Base-by-base conservation (phyloP, 1,140 invertebrate species). In the Reticulitermes speratus region DNA sequence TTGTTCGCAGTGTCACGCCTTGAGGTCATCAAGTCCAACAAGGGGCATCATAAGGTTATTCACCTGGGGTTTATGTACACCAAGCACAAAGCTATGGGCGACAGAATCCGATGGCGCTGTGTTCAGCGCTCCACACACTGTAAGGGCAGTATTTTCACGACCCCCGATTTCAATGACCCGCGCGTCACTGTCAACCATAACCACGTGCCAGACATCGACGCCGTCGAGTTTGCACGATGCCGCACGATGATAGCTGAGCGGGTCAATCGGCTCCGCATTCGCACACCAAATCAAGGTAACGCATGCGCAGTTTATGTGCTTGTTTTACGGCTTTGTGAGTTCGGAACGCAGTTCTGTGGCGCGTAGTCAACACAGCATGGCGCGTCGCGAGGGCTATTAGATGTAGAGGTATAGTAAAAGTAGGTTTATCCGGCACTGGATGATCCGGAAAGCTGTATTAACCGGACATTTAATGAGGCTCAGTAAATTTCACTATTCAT, bases 51-150 rank as follows among this genome's bases (percentile, higher is more conserved):
- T 83, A 92, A 92, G 87, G 87, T 92, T n/a, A 92, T 92, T 59
- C 89, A 92, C 86, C 88, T 87, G 9, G 89, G 91, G 38, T 92
- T 90, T 48, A 92, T 92, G 91, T 92, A 92, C 86, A 92, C 91
- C 0, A 88, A 92, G 44, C 91, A 92, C 84, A 92, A 92, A 84
- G 90, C 90, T 83, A 89, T 90, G 59, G 89, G 90, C 0, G 89
- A 90, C 3, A 90, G 89, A 21, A 91, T 92, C 25, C 89, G 92
- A 0, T 92, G 91, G 91, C 87, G 92, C 38, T 92, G 92, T 87
- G 90, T 91, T 0, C 89, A 90, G 69, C 87, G 91, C 83, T 90
- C 89, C 21, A 87, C 90, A 52, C 89, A 90, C 48, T 92, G 91
- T 83, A 91, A 90, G 83, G 91, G 91, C 84, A 91, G 91, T 87